phyloP scores from a whole-genome alignment of 2,113 vertebrate species.

The Choloepus hoffmanni region DNA sequence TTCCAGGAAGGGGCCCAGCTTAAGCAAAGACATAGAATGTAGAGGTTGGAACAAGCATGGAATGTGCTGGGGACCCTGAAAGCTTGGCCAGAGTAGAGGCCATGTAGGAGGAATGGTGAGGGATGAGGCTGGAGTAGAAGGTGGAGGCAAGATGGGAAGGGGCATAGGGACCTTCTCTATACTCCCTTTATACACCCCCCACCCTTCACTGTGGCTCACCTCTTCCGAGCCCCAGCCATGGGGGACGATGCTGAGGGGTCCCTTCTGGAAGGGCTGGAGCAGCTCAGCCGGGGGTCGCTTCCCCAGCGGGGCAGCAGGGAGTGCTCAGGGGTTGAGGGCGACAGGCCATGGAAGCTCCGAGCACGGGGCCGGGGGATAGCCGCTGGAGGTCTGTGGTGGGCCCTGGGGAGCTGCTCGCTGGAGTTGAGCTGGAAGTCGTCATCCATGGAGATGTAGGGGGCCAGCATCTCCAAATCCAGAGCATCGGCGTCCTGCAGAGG shows the following conservation, averaged over 20 bases:
- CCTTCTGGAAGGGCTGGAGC: constrained; percentile 64
- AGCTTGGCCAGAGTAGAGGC: background rate
- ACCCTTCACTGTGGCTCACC: constrained; percentile 16
- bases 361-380: constrained; percentile 63
- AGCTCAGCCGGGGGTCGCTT: constrained; percentile 80
- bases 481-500: constrained; percentile 79
- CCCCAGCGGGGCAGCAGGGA: constrained; percentile 80
- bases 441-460: constrained; percentile 96
- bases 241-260: background rate
- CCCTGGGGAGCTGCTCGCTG: constrained; percentile 73
- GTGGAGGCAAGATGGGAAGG: background rate
- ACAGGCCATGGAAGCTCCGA: constrained; percentile 80
- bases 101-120: background rate
- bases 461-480: constrained; percentile 93
- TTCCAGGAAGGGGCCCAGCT: background rate
- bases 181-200: background rate
- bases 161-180: background rate
- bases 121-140: background rate
- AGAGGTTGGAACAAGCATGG: background rate
- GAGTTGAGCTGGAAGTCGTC: constrained; percentile 94
- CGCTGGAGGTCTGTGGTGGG: background rate
- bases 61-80: background rate
- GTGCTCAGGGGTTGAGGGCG: constrained; percentile 48
- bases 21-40: background rate
- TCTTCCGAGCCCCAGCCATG: constrained; percentile 72